phyloP scores from a whole-genome alignment of 2,113 vertebrate genomes.

The Promerops cafer region DNA sequence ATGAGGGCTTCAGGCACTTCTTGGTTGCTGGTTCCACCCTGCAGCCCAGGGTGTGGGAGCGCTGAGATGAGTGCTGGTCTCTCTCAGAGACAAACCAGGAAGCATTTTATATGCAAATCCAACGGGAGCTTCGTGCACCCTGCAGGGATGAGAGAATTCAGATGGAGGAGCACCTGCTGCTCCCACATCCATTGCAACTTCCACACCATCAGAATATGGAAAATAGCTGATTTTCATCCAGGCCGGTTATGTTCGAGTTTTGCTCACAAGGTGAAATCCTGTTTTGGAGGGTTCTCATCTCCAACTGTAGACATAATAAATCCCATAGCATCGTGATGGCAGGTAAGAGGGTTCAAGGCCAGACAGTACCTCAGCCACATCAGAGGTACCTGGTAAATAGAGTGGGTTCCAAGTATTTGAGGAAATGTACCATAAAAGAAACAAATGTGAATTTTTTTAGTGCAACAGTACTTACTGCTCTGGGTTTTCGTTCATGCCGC shows the following conservation, averaged over 20 bases:
- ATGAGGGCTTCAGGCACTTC: constrained; percentile 34
- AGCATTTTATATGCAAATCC: constrained; percentile 69
- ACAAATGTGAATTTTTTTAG: constrained; percentile 10
- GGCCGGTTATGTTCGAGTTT: background rate
- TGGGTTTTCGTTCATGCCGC: constrained; percentile 35
- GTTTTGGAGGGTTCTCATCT: constrained; percentile 40
- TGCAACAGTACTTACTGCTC: constrained; percentile 33
- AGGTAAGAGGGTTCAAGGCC: constrained; percentile 25
- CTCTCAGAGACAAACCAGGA: constrained; percentile 27
- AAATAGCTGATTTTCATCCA: constrained; percentile 5
- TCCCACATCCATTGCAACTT: background rate
- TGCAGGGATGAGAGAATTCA: constrained; percentile 30
- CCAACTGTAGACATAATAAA: background rate
- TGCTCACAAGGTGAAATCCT: background rate
- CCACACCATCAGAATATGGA: background rate
- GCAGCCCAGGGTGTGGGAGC: constrained; percentile 23
- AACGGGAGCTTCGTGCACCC: constrained; percentile 3
- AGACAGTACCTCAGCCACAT: background rate
- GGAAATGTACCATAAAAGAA: constrained; percentile 1
- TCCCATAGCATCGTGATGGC: constrained; percentile 44
- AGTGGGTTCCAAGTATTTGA: background rate
- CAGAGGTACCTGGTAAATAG: background rate
- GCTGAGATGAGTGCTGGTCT: constrained; percentile 40
- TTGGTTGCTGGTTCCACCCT: constrained; percentile 41
- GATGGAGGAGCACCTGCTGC: background rate